Evolutionary conservation across 2,888 invertebrate genomes (phyloP).

Genomic region (Ommatoiulus sabulosus): DNA sequence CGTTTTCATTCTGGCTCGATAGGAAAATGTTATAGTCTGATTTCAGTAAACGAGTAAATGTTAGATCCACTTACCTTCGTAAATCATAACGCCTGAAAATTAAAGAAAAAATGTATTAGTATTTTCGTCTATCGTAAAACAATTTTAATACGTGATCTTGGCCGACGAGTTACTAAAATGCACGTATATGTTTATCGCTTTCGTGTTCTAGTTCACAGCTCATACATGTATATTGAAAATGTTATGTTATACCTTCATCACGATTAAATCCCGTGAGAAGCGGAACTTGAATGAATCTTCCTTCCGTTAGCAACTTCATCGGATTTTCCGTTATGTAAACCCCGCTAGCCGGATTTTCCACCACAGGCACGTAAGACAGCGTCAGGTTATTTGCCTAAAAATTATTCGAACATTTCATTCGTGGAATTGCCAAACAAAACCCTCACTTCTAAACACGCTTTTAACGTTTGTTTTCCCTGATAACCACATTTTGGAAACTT

Average conservation of each 20-base stretch:
- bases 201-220: neutral
- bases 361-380: slow-evolving; percentile 41
- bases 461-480: no score
- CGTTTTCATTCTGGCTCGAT: no score
- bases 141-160: neutral
- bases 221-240: neutral
- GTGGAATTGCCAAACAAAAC: no score
- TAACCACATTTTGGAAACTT: no score
- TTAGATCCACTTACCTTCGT: neutral
- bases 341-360: slow-evolving; percentile 23
- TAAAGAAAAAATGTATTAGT: neutral
- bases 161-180: no score
- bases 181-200: neutral
- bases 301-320: slow-evolving; percentile 1
- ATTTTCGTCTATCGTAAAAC: neutral
- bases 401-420: neutral
- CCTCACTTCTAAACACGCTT: no score
- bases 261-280: slow-evolving; percentile 42
- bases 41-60: no score
- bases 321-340: slow-evolving; percentile 47
- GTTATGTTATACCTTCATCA: slow-evolving; percentile 30
- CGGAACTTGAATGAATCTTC: slow-evolving; percentile 49
- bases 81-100: neutral
- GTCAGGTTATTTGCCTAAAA: neutral
- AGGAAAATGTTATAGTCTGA: no score